A percentile compares a stretch with the other conserved stretches of the same genome.
phyloP scores from a whole-genome alignment of 2,113 vertebrate species.

The Lampris megalopsis region DNA sequence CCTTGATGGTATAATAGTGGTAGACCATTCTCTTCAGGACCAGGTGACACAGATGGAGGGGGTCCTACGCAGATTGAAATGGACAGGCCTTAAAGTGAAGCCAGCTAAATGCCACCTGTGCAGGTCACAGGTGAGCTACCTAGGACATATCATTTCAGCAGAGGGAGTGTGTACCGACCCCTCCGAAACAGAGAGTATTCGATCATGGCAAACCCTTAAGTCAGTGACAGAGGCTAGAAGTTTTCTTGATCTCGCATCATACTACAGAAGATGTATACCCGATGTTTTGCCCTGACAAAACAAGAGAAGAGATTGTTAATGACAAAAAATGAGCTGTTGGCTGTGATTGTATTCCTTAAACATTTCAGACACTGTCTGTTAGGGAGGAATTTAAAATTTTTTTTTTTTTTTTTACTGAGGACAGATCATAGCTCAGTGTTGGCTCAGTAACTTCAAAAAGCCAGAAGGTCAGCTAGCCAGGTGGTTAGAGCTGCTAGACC shows the following conservation, averaged over 20 bases:
- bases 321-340: not conserved
- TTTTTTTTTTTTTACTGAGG: not conserved
- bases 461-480: not conserved
- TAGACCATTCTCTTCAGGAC: not conserved
- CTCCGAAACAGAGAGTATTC: slow-evolving; percentile 6
- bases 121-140: slow-evolving; percentile 9
- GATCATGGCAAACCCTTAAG: not conserved
- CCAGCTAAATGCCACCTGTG: slow-evolving; percentile 1
- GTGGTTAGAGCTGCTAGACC: not conserved
- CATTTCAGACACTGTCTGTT: slow-evolving; percentile 2
- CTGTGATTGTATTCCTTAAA: not conserved
- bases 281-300: not conserved
- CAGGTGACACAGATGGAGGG: not conserved
- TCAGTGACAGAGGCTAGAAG: slow-evolving; percentile 12
- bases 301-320: not conserved
- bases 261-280: not conserved
- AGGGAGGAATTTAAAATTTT: not conserved
- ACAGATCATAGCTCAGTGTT: slow-evolving; percentile 8
- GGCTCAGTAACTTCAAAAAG: slow-evolving; percentile 3
- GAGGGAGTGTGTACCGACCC: slow-evolving; percentile 28
- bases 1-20: not conserved
- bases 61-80: not conserved
- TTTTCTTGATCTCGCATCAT: slow-evolving; percentile 11
- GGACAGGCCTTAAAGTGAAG: slow-evolving; percentile 3
- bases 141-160: slow-evolving; percentile 27